Conservation (phyloP, 2,888 invertebrate species). For the Ophonus ardosiacus region DNA sequence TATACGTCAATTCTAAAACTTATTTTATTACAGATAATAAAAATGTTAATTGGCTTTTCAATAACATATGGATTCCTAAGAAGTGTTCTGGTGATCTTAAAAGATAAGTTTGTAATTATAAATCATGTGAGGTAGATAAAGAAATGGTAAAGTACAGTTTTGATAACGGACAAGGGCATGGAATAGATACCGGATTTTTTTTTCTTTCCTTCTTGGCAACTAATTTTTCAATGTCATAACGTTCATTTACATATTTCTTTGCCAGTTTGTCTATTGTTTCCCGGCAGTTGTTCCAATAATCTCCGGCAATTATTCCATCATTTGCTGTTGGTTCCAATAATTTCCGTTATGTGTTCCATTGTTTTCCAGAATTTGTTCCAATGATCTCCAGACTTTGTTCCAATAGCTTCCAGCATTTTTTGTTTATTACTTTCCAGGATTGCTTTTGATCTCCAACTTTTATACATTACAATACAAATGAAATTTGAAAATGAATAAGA, state of each 20-base stretch:
- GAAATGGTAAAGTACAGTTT: not conserved
- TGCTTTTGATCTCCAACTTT: no score
- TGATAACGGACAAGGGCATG: slow-evolving; percentile 23
- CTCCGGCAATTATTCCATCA: no score
- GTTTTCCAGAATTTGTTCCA: no score
- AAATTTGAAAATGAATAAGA: no score
- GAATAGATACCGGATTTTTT: slow-evolving; percentile 10
- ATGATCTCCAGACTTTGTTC: no score
- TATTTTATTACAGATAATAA: not conserved
- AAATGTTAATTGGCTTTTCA: not conserved
- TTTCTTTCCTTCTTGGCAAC: not conserved
- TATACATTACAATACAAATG: no score
- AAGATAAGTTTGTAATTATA: slow-evolving; percentile 16
- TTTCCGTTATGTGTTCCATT: no score
- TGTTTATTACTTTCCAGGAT: no score
- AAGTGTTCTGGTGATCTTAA: slow-evolving; percentile 5
- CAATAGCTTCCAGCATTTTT: no score
- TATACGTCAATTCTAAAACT: not conserved
- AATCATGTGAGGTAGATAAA: slow-evolving; percentile 34
- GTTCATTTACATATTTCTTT: not conserved
- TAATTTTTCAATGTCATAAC: not conserved
- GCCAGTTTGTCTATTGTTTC: no score
- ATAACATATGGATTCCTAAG: not conserved
- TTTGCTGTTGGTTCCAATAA: no score
- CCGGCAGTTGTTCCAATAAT: no score